These are phyloP conservation scores for Ptychochromis oligacanthus DNA, from an alignment of 2,113 vertebrate genomes.

Conservation along the genomic window DNA sequence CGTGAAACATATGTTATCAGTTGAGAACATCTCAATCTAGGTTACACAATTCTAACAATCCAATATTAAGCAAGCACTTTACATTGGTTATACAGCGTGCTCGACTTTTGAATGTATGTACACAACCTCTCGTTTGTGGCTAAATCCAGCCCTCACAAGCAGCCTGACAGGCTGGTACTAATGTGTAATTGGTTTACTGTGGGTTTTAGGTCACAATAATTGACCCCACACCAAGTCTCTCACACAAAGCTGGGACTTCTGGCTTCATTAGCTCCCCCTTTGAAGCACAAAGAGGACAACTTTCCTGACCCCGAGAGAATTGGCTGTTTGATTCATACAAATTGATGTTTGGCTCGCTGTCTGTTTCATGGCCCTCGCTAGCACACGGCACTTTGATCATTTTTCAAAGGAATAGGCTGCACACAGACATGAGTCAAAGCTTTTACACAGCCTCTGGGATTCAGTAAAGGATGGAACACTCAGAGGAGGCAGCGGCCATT, in stretches of 20 bases:
- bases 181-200: slow-evolving; percentile 65
- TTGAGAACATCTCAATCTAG: not conserved
- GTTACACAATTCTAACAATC: not conserved
- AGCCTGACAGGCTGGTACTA: slow-evolving; percentile 23
- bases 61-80: not conserved
- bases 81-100: not conserved
- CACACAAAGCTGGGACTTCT: slow-evolving; percentile 57
- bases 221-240: slow-evolving; percentile 56
- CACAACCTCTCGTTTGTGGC: not conserved
- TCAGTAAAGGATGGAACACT: slow-evolving; percentile 20
- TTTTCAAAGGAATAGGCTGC: slow-evolving; percentile 73
- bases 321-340: slow-evolving; percentile 76
- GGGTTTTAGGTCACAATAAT: slow-evolving; percentile 59
- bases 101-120: slow-evolving; percentile 6
- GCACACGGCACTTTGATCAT: slow-evolving; percentile 77
- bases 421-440: slow-evolving; percentile 56
- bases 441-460: slow-evolving; percentile 57
- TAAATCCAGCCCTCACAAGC: slow-evolving; percentile 27
- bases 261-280: slow-evolving; percentile 74
- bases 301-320: slow-evolving; percentile 66
- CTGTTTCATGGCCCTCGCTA: slow-evolving; percentile 59
- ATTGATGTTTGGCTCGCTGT: slow-evolving; percentile 76
- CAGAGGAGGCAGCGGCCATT: slow-evolving; percentile 26
- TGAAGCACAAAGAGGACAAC: slow-evolving; percentile 69
- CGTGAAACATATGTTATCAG: not conserved